phyloP scores from a whole-genome alignment of 1,140 invertebrate genomes.

The Anagrus nilaparvatae region DNA sequence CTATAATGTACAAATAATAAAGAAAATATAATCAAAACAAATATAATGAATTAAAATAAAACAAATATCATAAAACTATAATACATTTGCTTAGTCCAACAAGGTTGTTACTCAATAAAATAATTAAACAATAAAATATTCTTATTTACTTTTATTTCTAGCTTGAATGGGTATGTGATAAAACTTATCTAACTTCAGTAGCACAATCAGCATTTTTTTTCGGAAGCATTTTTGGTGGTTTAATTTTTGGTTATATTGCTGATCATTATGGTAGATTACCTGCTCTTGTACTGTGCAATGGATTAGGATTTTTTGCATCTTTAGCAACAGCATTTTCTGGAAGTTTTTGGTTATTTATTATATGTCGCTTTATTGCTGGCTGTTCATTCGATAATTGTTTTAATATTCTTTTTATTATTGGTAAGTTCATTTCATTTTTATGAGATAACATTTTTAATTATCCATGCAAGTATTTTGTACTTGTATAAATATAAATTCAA shows the following conservation, averaged over 20 bases:
- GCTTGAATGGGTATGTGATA: constrained; percentile 44
- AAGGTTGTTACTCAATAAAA: too few species aligned
- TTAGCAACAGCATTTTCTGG: constrained; percentile 36
- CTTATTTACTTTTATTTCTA: too few species aligned
- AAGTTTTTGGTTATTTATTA: constrained; percentile 41
- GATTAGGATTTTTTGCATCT: constrained; percentile 41
- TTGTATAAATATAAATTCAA: too few species aligned
- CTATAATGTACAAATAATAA: too few species aligned
- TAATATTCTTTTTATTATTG: constrained; percentile 48
- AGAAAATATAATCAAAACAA: too few species aligned
- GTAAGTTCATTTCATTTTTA: too few species aligned
- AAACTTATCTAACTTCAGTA: constrained; percentile 29
- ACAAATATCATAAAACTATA: too few species aligned
- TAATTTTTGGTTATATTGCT: constrained; percentile 44
- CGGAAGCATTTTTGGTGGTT: constrained; percentile 45
- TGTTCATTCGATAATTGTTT: constrained; percentile 47
- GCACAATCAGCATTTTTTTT: constrained; percentile 42
- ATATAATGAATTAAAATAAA: too few species aligned
- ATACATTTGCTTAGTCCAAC: too few species aligned
- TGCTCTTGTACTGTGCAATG: constrained; percentile 42
- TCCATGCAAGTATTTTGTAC: too few species aligned
- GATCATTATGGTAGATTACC: constrained; percentile 47
- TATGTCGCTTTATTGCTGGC: constrained; percentile 45
- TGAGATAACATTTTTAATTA: too few species aligned
- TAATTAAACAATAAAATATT: too few species aligned